Evolutionary conservation across 2,113 vertebrate species (phyloP).

Genomic region (Nothocercus nigrocapillus): DNA sequence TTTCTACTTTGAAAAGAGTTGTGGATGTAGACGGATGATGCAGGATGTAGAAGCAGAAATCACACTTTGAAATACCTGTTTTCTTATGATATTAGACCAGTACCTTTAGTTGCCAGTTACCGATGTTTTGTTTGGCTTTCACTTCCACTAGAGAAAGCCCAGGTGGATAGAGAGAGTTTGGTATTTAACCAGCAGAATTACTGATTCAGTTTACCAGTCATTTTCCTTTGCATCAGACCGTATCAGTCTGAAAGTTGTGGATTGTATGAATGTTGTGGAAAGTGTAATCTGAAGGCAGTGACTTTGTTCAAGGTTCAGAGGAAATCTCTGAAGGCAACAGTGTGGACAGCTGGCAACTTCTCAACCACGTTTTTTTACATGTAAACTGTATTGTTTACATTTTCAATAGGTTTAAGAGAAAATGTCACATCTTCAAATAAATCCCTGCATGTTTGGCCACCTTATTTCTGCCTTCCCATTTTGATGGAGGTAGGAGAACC

Average conservation of each 20-base stretch:
- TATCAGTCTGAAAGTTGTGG: not conserved
- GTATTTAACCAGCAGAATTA: not conserved
- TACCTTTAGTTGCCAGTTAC: not conserved
- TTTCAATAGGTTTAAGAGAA: not conserved
- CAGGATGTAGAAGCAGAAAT: not conserved
- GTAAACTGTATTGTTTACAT: not conserved
- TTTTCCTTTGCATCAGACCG: not conserved
- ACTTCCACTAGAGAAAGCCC: not conserved
- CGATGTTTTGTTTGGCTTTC: not conserved
- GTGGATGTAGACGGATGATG: too few relatives aligned
- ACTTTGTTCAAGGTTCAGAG: not conserved
- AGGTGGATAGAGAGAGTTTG: not conserved
- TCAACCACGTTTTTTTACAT: not conserved
- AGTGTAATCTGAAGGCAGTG: not conserved
- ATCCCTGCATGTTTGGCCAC: not conserved
- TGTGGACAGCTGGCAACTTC: not conserved
- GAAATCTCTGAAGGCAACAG: not conserved
- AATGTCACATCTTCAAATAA: not conserved
- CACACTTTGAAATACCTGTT: not conserved
- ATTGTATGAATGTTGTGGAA: not conserved
- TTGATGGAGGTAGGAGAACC: not conserved
- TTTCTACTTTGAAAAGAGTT: not conserved
- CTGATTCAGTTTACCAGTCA: not conserved
- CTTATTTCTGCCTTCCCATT: not conserved
- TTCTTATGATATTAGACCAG: not conserved